These are phyloP conservation scores for Stenotaenia linearis DNA, from an alignment of 2,888 invertebrate species.

Conservation along the genomic window DNA sequence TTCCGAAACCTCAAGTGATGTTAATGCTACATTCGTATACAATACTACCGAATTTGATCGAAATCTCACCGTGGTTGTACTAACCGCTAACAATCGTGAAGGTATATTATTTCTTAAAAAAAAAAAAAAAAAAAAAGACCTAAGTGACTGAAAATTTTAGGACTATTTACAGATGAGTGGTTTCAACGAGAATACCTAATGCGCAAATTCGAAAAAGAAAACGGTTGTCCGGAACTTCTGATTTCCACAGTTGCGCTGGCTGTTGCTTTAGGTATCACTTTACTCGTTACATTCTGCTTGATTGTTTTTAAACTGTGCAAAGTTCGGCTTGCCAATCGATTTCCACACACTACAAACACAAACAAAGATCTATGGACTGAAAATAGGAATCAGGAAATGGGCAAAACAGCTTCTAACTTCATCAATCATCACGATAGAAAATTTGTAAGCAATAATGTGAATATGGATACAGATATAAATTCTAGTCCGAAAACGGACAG, in stretches of 20 bases:
- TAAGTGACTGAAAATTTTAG: too few species aligned
- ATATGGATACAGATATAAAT: neutral
- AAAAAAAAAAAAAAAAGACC: neutral
- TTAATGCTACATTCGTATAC: neutral
- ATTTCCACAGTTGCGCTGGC: constrained; percentile 13
- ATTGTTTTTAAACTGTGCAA: neutral
- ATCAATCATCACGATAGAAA: neutral
- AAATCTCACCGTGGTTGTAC: constrained; percentile 28
- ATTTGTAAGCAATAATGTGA: neutral
- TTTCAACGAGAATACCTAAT: constrained; percentile 22
- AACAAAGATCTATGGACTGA: neutral
- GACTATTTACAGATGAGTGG: neutral
- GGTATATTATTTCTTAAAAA: too few species aligned
- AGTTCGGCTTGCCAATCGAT: neutral
- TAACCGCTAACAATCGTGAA: constrained; percentile 22
- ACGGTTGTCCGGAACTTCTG: neutral
- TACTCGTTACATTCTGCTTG: neutral
- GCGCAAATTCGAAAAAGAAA: constrained; percentile 12
- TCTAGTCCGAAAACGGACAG: neutral
- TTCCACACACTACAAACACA: neutral
- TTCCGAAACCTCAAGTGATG: neutral
- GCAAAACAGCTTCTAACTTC: too few species aligned
- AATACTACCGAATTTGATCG: constrained; percentile 31
- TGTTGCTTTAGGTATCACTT: neutral
- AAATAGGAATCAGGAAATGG: neutral